Conservation (phyloP, 1,140 invertebrate genomes). For the Drosophila nigromelanica region DNA sequence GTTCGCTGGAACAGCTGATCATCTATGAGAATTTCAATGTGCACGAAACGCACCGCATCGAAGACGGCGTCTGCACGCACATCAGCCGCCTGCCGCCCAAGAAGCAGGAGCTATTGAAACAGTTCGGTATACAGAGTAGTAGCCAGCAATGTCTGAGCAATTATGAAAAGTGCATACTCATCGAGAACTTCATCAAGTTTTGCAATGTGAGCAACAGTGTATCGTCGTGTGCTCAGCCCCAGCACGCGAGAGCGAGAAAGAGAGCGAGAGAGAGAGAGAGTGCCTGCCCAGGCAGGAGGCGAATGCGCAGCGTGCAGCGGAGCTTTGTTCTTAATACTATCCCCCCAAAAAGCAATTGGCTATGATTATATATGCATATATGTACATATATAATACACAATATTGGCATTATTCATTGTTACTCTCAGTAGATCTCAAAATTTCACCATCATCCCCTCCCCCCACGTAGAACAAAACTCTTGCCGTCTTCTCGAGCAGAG, state of each 20-base stretch:
- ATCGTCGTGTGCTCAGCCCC: constrained; percentile 40
- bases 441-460: constrained; percentile 61
- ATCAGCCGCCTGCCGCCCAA: constrained; percentile 82
- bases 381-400: constrained; percentile 15
- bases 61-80: constrained; percentile 82
- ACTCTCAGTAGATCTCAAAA: constrained; percentile 40
- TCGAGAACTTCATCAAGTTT: constrained; percentile 84
- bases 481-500: constrained; percentile 24
- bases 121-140: constrained; percentile 84
- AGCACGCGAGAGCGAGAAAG: neutral
- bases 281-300: constrained; percentile 15
- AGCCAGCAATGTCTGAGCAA: constrained; percentile 83
- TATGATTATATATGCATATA: neutral
- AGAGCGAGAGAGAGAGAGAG: neutral
- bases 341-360: constrained; percentile 22
- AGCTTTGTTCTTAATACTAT: constrained; percentile 66
- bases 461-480: constrained; percentile 73
- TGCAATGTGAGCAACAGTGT: constrained; percentile 83
- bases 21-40: constrained; percentile 83
- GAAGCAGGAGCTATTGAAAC: constrained; percentile 83
- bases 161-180: constrained; percentile 84
- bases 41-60: constrained; percentile 79
- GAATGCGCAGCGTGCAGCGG: constrained; percentile 47
- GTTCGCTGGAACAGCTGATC: constrained; percentile 72
- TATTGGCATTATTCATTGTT: constrained; percentile 54